Evolutionary conservation across 2,797 vertebrate genomes (phyloP).

Genomic region (Periophthalmus magnuspinnatus): DNA sequence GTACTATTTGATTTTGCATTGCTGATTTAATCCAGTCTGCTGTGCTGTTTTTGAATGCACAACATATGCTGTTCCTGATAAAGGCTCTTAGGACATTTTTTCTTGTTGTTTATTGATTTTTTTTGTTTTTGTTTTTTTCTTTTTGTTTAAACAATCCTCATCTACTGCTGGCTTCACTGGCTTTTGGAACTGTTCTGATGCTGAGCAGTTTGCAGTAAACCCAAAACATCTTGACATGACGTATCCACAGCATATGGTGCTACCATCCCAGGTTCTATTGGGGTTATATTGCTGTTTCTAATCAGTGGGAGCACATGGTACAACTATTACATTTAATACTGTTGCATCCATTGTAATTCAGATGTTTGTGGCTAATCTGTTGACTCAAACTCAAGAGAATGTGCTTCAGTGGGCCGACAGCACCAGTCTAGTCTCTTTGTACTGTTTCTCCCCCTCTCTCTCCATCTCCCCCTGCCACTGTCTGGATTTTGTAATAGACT

Average conservation of each 20-base stretch:
- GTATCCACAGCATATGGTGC: neutral
- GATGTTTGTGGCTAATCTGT: constrained; percentile 13
- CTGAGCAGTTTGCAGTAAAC: neutral
- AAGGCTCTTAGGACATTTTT: too few relatives aligned
- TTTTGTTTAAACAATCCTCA: neutral
- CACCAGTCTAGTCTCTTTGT: constrained; percentile 31
- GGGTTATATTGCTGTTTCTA: neutral
- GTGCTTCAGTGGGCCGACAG: constrained; percentile 33
- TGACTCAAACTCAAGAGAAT: constrained; percentile 3
- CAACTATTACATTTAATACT: neutral
- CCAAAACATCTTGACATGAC: neutral
- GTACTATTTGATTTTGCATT: neutral
- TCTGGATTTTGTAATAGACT: constrained; percentile 45
- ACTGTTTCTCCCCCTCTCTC: constrained; percentile 33
- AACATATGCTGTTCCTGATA: too few relatives aligned
- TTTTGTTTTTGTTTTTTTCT: too few relatives aligned
- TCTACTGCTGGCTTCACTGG: neutral
- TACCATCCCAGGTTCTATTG: neutral
- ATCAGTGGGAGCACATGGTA: neutral
- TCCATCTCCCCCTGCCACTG: constrained; percentile 34
- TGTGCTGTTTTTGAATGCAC: neutral
- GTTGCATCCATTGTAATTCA: neutral
- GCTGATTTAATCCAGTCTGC: neutral
- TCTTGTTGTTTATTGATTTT: too few relatives aligned
- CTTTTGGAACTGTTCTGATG: neutral